A percentile compares a stretch with the other conserved stretches of the same genome.
Evolutionary conservation across 2,888 invertebrate genomes (phyloP).

Genomic region (Heliconius ismenius): DNA sequence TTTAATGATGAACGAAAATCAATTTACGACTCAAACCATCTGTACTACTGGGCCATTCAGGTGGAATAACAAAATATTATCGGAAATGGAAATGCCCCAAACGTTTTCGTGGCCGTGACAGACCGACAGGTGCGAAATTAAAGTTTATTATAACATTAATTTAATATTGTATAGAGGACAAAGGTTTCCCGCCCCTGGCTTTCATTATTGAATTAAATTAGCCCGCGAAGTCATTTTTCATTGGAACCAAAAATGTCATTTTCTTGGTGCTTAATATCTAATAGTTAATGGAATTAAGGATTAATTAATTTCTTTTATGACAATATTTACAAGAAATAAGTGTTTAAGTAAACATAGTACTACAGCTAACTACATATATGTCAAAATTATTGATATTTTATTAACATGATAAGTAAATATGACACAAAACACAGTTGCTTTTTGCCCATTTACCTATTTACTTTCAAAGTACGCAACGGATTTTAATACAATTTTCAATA

Average conservation of each 20-base stretch:
- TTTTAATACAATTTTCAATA: too few species aligned
- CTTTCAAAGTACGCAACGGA: too few species aligned
- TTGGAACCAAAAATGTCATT: slow-evolving; percentile 25
- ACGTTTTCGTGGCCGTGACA: slow-evolving; percentile 52
- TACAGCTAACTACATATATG: too few species aligned
- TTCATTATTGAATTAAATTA: slow-evolving; percentile 46
- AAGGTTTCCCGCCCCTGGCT: slow-evolving; percentile 47
- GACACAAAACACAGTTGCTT: too few species aligned
- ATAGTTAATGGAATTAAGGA: slow-evolving; percentile 2
- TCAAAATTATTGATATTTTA: too few species aligned
- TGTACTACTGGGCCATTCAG: slow-evolving; percentile 15
- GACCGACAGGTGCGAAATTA: slow-evolving; percentile 70
- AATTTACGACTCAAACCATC: slow-evolving; percentile 38
- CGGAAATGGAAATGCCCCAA: slow-evolving; percentile 61
- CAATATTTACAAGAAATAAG: neutral
- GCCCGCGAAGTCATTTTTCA: slow-evolving; percentile 51
- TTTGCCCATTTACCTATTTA: too few species aligned
- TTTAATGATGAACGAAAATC: slow-evolving; percentile 36
- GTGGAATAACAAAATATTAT: slow-evolving; percentile 50
- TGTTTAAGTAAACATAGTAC: too few species aligned
- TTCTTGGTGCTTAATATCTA: slow-evolving; percentile 20
- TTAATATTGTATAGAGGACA: slow-evolving; percentile 53
- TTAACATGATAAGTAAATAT: too few species aligned
- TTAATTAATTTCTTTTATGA: neutral
- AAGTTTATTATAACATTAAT: slow-evolving; percentile 62